phyloP scores from a whole-genome alignment of 2,113 vertebrate species.

The Nerophis ophidion region DNA sequence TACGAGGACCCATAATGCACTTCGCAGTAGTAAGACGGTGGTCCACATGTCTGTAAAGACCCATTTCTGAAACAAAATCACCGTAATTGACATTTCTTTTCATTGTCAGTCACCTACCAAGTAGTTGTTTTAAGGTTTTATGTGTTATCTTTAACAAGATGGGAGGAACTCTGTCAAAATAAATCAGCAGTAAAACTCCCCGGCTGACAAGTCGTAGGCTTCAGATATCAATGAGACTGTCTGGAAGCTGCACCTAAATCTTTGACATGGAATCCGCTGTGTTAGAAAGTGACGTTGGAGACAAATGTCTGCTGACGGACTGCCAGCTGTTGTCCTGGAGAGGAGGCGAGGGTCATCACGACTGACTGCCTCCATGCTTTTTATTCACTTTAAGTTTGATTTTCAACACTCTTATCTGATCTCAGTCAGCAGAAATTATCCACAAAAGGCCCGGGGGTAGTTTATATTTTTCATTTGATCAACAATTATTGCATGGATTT shows the following conservation, averaged over 20 bases:
- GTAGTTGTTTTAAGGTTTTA: not conserved
- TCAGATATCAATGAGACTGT: slow-evolving; percentile 24
- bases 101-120: not conserved
- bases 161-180: not conserved
- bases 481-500: slow-evolving; percentile 29
- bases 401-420: slow-evolving; percentile 8
- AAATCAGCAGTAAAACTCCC: slow-evolving; percentile 18
- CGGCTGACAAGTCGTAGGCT: slow-evolving; percentile 11
- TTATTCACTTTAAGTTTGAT: slow-evolving; percentile 32
- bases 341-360: slow-evolving; percentile 10
- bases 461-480: slow-evolving; percentile 29
- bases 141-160: not conserved
- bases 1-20: not conserved
- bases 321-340: slow-evolving; percentile 24
- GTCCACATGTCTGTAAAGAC: not conserved
- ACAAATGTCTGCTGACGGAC: slow-evolving; percentile 40
- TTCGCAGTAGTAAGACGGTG: no score
- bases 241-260: slow-evolving; percentile 40
- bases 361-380: slow-evolving; percentile 16
- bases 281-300: slow-evolving; percentile 27
- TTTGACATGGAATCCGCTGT: slow-evolving; percentile 41
- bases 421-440: slow-evolving; percentile 15
- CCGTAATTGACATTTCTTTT: not conserved
- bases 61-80: not conserved
- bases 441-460: slow-evolving; percentile 3